Conservation (phyloP, 1,140 invertebrate genomes). For the Ctenoplectra terminalis region DNA sequence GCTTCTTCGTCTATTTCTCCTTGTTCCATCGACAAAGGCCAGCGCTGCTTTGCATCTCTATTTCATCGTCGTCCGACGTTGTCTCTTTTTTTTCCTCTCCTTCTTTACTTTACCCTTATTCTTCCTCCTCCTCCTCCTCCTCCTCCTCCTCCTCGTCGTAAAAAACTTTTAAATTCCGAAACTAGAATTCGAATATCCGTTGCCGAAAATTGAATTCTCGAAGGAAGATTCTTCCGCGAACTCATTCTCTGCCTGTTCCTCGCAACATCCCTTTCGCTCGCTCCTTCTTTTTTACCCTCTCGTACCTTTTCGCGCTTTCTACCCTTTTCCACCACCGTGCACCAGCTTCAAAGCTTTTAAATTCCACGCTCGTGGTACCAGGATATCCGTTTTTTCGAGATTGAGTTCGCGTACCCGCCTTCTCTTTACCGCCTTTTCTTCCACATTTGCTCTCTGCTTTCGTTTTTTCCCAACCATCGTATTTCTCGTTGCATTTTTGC, state of each 20-base stretch:
- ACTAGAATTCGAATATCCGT: slow-evolving; percentile 21
- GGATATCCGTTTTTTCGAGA: slow-evolving; percentile 43
- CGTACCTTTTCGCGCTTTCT: background rate
- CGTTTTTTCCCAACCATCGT: background rate
- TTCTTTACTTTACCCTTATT: background rate
- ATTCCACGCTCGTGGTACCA: slow-evolving; percentile 2
- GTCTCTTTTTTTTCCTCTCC: background rate
- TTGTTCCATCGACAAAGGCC: slow-evolving; percentile 20
- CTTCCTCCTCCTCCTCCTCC: background rate
- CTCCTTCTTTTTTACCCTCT: background rate
- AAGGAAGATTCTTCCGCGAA: background rate
- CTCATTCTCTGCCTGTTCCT: background rate
- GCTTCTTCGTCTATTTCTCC: background rate
- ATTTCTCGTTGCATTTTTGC: slow-evolving; percentile 11
- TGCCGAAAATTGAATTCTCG: slow-evolving; percentile 19
- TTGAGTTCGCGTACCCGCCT: slow-evolving; percentile 29
- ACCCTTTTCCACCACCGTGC: no score
- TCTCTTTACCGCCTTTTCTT: background rate
- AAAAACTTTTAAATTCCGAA: slow-evolving; percentile 2
- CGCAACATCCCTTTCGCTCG: background rate
- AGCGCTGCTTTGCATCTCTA: slow-evolving; percentile 21
- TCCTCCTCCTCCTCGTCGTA: no score
- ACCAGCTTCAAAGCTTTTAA: slow-evolving; percentile 33
- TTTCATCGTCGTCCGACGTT: slow-evolving; percentile 3
- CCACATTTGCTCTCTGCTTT: background rate